phyloP scores from a whole-genome alignment of 2,888 invertebrate species.

The Philereme vetulata region DNA sequence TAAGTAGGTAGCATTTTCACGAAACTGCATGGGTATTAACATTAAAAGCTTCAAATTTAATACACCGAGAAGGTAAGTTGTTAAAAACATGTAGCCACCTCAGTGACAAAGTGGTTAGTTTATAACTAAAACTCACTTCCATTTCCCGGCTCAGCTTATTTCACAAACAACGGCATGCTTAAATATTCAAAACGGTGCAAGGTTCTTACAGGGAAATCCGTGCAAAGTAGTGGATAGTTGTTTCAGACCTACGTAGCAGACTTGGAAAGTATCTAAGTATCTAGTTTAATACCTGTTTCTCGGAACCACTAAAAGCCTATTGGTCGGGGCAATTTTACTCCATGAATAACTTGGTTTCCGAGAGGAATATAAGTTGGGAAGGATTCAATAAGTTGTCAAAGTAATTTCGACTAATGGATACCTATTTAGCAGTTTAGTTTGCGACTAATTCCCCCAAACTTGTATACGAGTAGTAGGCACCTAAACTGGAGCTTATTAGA shows the following conservation, averaged over 20 bases:
- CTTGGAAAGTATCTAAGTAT: slow-evolving; percentile 28
- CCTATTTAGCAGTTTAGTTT: background rate
- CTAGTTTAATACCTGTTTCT: slow-evolving; percentile 34
- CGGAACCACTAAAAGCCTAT: slow-evolving; percentile 44
- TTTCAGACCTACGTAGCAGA: slow-evolving; percentile 25
- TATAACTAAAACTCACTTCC: slow-evolving; percentile 19
- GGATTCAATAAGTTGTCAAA: slow-evolving; percentile 11
- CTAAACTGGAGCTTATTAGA: too few species aligned
- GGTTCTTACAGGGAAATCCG: slow-evolving; percentile 29
- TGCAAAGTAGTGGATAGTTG: slow-evolving; percentile 28
- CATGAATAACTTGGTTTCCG: slow-evolving; percentile 31
- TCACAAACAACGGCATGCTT: slow-evolving; percentile 20
- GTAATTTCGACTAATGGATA: background rate
- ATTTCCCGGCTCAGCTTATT: slow-evolving; percentile 18
- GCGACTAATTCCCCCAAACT: too few species aligned
- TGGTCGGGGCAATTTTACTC: slow-evolving; percentile 39
- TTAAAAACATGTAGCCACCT: too few species aligned
- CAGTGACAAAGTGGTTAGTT: slow-evolving; percentile 14
- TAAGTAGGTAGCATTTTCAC: background rate
- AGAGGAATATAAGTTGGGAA: slow-evolving; percentile 23
- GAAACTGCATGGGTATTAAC: background rate
- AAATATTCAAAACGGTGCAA: slow-evolving; percentile 24
- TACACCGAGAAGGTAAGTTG: too few species aligned
- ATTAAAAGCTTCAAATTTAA: too few species aligned
- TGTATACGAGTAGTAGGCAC: too few species aligned